A percentile compares a stretch with the other conserved stretches of the same genome.
Evolutionary conservation across 2,797 vertebrate species (phyloP).

Genomic region (Orientallactaga sibirica): DNA sequence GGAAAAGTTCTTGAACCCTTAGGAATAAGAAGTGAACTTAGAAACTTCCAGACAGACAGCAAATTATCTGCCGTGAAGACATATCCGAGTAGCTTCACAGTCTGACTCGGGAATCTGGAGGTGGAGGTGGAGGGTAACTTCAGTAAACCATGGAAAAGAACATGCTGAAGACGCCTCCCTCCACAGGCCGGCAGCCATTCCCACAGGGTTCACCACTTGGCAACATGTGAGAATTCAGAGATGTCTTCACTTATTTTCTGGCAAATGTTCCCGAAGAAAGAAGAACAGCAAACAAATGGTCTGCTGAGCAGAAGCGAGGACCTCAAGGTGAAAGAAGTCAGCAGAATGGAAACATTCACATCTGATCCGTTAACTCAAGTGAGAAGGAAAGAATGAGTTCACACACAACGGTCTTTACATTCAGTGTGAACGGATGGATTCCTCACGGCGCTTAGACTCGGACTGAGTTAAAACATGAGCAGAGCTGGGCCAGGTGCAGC

Average conservation of each 20-base stretch:
- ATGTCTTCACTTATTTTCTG: not conserved
- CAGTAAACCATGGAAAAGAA: not conserved
- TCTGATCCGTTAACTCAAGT: not conserved
- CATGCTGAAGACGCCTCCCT: not conserved
- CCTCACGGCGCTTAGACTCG: not conserved
- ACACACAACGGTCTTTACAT: not conserved
- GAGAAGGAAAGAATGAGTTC: conserved; percentile 10
- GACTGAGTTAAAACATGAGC: conserved; percentile 2
- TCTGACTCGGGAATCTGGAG: not conserved
- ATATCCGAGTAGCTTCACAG: not conserved
- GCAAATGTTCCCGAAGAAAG: not conserved
- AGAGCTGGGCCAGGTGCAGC: not conserved
- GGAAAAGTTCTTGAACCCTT: not conserved
- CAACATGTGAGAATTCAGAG: not conserved
- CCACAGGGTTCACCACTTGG: not conserved
- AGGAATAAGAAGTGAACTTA: not conserved
- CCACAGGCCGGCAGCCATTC: not conserved
- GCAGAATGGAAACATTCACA: not conserved
- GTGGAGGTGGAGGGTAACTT: not conserved
- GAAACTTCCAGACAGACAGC: conserved; percentile 30
- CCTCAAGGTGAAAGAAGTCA: not conserved
- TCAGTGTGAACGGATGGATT: not conserved
- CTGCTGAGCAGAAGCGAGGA: not conserved
- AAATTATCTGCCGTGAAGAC: not conserved
- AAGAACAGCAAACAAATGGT: not conserved